phyloP scores from a whole-genome alignment of 1,140 invertebrate genomes.

The Formica selysi region DNA sequence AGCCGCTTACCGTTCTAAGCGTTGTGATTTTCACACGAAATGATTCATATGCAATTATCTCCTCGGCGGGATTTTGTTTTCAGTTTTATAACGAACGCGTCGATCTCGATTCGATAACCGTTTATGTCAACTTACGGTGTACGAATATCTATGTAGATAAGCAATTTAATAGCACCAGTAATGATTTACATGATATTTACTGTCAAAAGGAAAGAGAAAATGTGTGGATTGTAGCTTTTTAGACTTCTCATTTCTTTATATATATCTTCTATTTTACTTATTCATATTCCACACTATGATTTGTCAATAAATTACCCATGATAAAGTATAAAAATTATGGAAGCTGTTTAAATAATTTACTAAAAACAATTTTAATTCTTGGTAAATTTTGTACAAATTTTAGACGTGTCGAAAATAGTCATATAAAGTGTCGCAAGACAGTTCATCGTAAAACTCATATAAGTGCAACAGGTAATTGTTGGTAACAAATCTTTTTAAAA shows the following conservation, averaged over 20 bases:
- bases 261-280: not conserved
- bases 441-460: slow-evolving; percentile 1
- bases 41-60: slow-evolving; percentile 20
- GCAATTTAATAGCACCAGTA: not conserved
- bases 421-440: not conserved
- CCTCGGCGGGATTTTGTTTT: not conserved
- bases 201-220: not conserved
- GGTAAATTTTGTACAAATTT: not conserved
- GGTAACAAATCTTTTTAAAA: not conserved
- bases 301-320: not conserved
- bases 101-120: not conserved
- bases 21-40: slow-evolving; percentile 26
- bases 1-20: slow-evolving; percentile 8
- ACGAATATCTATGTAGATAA: not conserved
- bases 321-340: not conserved
- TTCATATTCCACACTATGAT: not conserved
- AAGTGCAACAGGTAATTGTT: slow-evolving; percentile 26
- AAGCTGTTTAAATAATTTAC: not conserved
- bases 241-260: not conserved
- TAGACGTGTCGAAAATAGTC: not conserved
- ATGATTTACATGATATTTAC: not conserved
- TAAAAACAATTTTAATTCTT: not conserved
- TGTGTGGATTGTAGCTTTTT: not conserved
- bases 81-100: not conserved
- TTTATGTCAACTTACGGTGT: not conserved